Evolutionary conservation across 1,140 invertebrate species (phyloP).

Genomic region (Nasonia vitripennis): DNA sequence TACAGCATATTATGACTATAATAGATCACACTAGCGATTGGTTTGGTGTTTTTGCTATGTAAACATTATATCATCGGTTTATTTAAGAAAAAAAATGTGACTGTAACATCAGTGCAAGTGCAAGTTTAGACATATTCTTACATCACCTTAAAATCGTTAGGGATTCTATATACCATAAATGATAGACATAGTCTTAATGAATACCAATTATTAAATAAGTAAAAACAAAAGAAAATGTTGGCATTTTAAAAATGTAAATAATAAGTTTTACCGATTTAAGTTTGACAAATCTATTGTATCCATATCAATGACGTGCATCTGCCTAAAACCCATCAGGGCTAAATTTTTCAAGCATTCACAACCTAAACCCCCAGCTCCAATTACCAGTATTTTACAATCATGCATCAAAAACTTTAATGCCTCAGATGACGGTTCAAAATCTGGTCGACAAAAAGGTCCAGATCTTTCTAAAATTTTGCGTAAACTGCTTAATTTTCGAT

Average conservation of each 20-base stretch:
- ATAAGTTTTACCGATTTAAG: constrained; percentile 84
- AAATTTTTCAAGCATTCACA: constrained; percentile 98
- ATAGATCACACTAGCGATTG: too few relatives aligned
- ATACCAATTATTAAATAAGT: too few relatives aligned
- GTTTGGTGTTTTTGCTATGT: too few relatives aligned
- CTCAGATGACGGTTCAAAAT: constrained; percentile 91
- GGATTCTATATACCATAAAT: too few relatives aligned
- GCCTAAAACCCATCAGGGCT: constrained; percentile 93
- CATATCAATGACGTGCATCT: constrained; percentile 98
- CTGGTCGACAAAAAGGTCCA: constrained; percentile 95
- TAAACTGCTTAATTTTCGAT: constrained; percentile 86
- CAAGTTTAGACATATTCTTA: too few relatives aligned
- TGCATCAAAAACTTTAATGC: constrained; percentile 90
- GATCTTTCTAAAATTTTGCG: constrained; percentile 91
- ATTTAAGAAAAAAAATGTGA: too few relatives aligned
- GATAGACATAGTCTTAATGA: too few relatives aligned
- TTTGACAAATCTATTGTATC: constrained; percentile 99
- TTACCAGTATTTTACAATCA: constrained; percentile 89
- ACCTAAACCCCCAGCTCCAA: constrained; percentile 97
- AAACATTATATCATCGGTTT: too few relatives aligned
- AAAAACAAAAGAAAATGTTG: too few relatives aligned
- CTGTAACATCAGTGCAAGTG: too few relatives aligned
- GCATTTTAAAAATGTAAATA: neutral
- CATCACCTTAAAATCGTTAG: too few relatives aligned
- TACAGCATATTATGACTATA: too few relatives aligned